Conservation (phyloP, 2,113 vertebrate genomes). For the Tragelaphus strepsiceros region DNA sequence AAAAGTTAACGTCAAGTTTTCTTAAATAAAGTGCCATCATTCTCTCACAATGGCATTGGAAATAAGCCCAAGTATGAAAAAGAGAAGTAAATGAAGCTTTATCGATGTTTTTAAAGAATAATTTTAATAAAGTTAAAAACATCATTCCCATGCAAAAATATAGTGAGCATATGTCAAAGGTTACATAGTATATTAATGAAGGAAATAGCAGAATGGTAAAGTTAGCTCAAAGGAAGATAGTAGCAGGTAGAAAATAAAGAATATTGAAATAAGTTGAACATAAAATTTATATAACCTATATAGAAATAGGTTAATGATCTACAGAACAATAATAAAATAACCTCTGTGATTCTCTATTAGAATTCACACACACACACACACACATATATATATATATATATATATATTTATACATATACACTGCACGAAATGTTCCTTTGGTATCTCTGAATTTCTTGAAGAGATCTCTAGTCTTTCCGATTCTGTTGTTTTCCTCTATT, state of each 20-base stretch:
- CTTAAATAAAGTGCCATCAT: not conserved
- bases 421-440: no score
- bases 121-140: conserved; percentile 24
- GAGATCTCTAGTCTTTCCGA: no score
- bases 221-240: not conserved
- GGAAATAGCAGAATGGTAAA: not conserved
- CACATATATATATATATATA: not conserved
- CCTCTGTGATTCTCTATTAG: not conserved
- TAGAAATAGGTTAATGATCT: not conserved
- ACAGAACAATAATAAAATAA: not conserved
- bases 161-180: not conserved
- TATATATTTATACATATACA: no score
- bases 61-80: not conserved
- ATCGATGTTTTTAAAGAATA: not conserved
- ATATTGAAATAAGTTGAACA: not conserved
- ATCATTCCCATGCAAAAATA: not conserved
- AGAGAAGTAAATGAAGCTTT: not conserved
- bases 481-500: no score
- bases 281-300: not conserved
- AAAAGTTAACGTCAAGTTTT: conserved; percentile 10
- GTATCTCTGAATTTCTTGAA: no score
- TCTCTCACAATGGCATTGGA: not conserved
- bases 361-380: no score
- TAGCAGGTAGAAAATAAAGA: not conserved
- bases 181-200: not conserved